phyloP scores from a whole-genome alignment of 2,888 invertebrate species.

The Heteropelma amictum region DNA sequence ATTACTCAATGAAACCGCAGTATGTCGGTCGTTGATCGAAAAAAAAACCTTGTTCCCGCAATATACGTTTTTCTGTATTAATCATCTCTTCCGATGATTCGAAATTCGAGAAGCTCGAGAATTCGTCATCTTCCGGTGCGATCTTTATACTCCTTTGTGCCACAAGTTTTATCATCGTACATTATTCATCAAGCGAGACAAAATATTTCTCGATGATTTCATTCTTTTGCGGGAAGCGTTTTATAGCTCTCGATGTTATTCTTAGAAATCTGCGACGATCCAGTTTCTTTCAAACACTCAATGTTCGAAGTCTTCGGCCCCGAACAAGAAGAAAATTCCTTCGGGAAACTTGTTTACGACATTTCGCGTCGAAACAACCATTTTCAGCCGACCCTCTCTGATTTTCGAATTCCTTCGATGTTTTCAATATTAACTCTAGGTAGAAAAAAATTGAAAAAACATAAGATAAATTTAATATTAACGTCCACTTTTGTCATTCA shows the following conservation, averaged over 20 bases:
- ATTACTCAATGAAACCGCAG: slow-evolving; percentile 34
- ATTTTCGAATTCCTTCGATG: too few relatives aligned
- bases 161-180: slow-evolving; percentile 27
- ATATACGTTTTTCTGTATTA: slow-evolving; percentile 34
- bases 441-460: too few relatives aligned
- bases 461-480: too few relatives aligned
- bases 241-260: neutral
- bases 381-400: too few relatives aligned
- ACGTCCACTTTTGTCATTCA: too few relatives aligned
- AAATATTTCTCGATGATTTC: slow-evolving; percentile 3
- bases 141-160: slow-evolving; percentile 57
- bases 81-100: slow-evolving; percentile 47
- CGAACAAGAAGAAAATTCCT: too few relatives aligned
- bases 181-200: neutral
- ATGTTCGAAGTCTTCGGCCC: too few relatives aligned
- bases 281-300: too few relatives aligned
- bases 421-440: too few relatives aligned
- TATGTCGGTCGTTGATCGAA: slow-evolving; percentile 25
- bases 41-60: slow-evolving; percentile 7
- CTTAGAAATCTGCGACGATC: neutral
- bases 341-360: too few relatives aligned
- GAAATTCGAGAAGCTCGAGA: slow-evolving; percentile 14
- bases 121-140: slow-evolving; percentile 52
- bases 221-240: neutral
- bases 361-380: too few relatives aligned